Evolutionary conservation across 2,113 vertebrate genomes (phyloP), one percentile per base, ranked within the genome.

Genomic region (Nibea albiflora): DNA sequence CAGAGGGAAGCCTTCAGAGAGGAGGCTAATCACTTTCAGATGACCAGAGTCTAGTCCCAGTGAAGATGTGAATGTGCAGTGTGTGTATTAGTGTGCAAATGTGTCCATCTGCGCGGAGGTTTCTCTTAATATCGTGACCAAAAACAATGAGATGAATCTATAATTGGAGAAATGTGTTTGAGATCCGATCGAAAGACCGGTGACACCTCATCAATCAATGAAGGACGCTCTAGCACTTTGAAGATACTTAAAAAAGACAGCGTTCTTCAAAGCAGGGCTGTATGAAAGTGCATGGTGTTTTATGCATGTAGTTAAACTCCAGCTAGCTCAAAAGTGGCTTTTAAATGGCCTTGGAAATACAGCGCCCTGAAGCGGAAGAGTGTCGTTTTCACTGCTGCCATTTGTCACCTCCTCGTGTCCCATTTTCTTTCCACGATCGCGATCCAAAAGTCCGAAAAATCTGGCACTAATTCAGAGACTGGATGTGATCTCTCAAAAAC

Each of bases 11-110:
- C 78, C 87, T 85, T 88, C 49, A 10, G 85, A 90, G 86, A 81
- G 74, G 54, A 86, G 71, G 86, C 85, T 93, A 92, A 94, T 95
- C 90, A 89, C 90, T 95, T 94, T 95, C 94, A 95, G 93, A 95
- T 95, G 94, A 93, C 63, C 82, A 84, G 74, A 90, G 86, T 91
- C 80, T 77, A 65, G 70, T 88, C 91, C 92, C 86, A 85, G 90
- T 92, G 83, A 93, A 88, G 88, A 93, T 20, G 66, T 91, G 90
- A 79, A 61, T 50, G 53, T 52, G 80, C 53, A 35, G 71, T 75
- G 31, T 85, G 70, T 65, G 42, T 85, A 28, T 70, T 5, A 31
- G 16, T 50, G 74, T 77, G 53, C 67, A 74, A 57, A 85, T 91
- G 84, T 63, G 46, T 50, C 52, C 52, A 79, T 71, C 72, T 69